Evolutionary conservation across 2,797 vertebrate genomes (phyloP), one percentile per base, ranked within the genome.

Genomic region (Pelochelys cantorii): DNA sequence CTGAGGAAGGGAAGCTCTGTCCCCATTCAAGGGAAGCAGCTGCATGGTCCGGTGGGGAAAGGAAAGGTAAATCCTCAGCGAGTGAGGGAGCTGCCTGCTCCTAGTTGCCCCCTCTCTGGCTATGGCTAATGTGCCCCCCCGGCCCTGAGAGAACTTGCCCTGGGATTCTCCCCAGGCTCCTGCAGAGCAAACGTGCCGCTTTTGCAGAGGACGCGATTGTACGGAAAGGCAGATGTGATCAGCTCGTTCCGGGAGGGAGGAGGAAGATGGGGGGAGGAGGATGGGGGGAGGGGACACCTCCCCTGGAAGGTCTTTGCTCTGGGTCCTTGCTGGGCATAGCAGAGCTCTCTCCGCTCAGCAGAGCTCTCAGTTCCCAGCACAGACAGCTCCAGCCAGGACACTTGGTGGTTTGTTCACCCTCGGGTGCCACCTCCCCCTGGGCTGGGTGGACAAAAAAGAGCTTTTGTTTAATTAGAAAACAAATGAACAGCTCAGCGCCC

Each of bases 31-130:
- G 79, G 89, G 79, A 74, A 55, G 27, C 29, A 0, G 54, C 85
- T 91, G 37, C 90, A 87, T 0, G 1, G 74, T 77, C 78, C 56
- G 4, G 87, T 4, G 3, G 89, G 95, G 95, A 93, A 88, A 97
- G 95, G 93, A 92, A 62, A 88, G 83, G 31, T n/a, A 27, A 31
- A 60, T 18, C 55, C 60, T 29, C 48, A 0, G 1, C 0, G 62
- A 20, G 74, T 7, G 27, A 77, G 42, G 10, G 48, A 77, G 65
- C 1, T 1, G 0, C 42, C 22, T 25, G 22, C 34, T 25, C 25
- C 65, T 27, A 4, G 23, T 23, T 48, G 42, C 71, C 71, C 56
- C 11, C 56, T 48, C n/a, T 27, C 27, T 20, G 37, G 34, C 34
- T 27, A 4, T 17, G 42, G 56, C 56, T 48, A 29, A 59, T 3